Conservation (phyloP, 2,797 vertebrate species). For the Gambelia wislizenii region DNA sequence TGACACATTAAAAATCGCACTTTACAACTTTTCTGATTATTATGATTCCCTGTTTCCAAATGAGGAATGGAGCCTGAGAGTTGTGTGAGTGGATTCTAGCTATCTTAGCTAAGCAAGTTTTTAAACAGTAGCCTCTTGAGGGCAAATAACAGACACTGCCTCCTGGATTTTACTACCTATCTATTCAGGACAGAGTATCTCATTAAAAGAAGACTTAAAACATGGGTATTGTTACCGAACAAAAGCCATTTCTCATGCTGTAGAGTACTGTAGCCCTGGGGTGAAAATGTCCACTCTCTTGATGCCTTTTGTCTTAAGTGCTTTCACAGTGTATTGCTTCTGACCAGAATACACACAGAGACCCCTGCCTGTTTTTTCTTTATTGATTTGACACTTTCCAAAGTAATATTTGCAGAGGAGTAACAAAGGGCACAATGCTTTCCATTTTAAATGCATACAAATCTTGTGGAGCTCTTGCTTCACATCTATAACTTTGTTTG, state of each 20-base stretch:
- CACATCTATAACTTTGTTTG: neutral
- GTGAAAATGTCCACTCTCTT: neutral
- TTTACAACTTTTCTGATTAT: slow-evolving; percentile 11
- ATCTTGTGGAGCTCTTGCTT: neutral
- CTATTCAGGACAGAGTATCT: neutral
- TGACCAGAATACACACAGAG: neutral
- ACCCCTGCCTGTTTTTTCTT: neutral
- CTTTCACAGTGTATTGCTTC: neutral
- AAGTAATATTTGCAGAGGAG: neutral
- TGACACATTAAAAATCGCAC: slow-evolving; percentile 13
- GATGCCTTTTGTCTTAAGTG: neutral
- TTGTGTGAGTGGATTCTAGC: neutral
- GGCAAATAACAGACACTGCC: neutral
- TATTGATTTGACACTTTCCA: neutral
- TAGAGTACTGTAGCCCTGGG: neutral
- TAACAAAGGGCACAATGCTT: neutral
- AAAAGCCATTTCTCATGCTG: neutral
- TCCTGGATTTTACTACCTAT: neutral
- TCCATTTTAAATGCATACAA: neutral
- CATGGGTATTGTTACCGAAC: neutral
- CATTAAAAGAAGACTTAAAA: neutral
- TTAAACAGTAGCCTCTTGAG: neutral
- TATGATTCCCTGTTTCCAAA: slow-evolving; percentile 15
- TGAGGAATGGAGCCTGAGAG: neutral
- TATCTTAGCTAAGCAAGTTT: neutral